A percentile compares a stretch with the other conserved stretches of the same genome.
Evolutionary conservation across 1,140 invertebrate species (phyloP).

Genomic region (Protaetia brevitarsis): DNA sequence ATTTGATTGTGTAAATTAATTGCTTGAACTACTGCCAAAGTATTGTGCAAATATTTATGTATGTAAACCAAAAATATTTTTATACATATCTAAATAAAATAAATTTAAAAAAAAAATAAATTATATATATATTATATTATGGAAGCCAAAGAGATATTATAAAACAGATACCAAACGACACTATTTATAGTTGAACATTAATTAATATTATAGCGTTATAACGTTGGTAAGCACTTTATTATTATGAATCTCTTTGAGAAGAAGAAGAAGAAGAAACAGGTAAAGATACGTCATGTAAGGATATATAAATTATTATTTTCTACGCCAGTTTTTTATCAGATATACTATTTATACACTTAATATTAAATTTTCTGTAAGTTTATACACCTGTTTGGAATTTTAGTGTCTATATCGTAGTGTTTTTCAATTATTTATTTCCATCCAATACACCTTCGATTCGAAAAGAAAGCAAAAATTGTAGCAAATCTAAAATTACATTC

Average conservation of each 20-base stretch:
- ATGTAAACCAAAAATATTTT: slow-evolving; percentile 21
- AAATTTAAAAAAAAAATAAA: background rate
- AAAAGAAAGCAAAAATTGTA: no score
- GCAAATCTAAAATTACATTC: no score
- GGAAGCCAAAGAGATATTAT: slow-evolving; percentile 14
- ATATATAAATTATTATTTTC: slow-evolving; percentile 22
- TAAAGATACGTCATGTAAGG: background rate
- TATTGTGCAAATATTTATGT: background rate
- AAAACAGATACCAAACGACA: no score
- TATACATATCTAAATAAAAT: slow-evolving; percentile 21
- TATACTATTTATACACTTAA: slow-evolving; percentile 1
- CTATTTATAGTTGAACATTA: no score
- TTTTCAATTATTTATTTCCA: no score
- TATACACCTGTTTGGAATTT: background rate
- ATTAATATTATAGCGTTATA: no score
- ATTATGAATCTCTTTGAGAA: no score
- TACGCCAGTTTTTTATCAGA: background rate
- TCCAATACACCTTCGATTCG: no score
- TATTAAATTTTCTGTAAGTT: no score
- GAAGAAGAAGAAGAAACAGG: no score
- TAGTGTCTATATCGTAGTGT: no score
- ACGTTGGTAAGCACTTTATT: no score
- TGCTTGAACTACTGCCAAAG: slow-evolving; percentile 10
- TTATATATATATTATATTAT: slow-evolving; percentile 6
- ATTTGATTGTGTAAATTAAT: slow-evolving; percentile 7